Evolutionary conservation across 1,140 invertebrate species (phyloP).

Genomic region (Drosophila nikananu): DNA sequence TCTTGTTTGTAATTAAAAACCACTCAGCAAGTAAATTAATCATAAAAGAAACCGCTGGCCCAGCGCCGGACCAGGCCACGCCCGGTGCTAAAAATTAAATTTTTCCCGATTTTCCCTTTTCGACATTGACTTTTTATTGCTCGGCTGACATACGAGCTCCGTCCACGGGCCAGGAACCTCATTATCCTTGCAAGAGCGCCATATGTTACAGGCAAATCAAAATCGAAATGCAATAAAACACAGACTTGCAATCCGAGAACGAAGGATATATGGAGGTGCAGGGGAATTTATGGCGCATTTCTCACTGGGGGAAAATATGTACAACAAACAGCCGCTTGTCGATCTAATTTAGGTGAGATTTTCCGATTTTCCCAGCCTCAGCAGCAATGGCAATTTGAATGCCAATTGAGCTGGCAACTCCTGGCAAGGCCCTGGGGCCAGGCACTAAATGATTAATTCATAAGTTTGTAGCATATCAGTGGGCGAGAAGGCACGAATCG

Average conservation of each 20-base stretch:
- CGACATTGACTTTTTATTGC: conserved; percentile 62
- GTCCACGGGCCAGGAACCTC: conserved; percentile 28
- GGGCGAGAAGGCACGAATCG: neutral
- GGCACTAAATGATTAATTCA: conserved; percentile 34
- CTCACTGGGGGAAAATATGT: neutral
- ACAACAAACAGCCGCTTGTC: conserved; percentile 11
- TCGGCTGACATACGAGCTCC: conserved; percentile 55
- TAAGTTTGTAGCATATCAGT: conserved; percentile 25
- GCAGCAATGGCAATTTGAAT: conserved; percentile 11
- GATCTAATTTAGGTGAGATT: conserved; percentile 10
- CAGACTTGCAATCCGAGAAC: conserved; percentile 22
- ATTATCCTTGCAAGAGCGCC: conserved; percentile 51
- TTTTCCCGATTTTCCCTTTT: conserved; percentile 41
- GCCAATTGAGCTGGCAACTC: conserved; percentile 18
- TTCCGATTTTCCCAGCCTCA: neutral
- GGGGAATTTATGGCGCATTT: conserved; percentile 31
- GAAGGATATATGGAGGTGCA: conserved; percentile 34
- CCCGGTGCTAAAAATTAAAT: conserved; percentile 61
- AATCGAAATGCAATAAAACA: conserved; percentile 76
- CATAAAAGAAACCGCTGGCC: conserved; percentile 62
- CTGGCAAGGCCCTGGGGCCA: conserved; percentile 16
- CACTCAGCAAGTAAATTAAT: conserved; percentile 83
- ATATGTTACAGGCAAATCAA: conserved; percentile 63
- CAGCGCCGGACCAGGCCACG: neutral
- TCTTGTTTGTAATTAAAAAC: conserved; percentile 84